Conservation (phyloP, 2,888 invertebrate species). For the Lepas anatifera region DNA sequence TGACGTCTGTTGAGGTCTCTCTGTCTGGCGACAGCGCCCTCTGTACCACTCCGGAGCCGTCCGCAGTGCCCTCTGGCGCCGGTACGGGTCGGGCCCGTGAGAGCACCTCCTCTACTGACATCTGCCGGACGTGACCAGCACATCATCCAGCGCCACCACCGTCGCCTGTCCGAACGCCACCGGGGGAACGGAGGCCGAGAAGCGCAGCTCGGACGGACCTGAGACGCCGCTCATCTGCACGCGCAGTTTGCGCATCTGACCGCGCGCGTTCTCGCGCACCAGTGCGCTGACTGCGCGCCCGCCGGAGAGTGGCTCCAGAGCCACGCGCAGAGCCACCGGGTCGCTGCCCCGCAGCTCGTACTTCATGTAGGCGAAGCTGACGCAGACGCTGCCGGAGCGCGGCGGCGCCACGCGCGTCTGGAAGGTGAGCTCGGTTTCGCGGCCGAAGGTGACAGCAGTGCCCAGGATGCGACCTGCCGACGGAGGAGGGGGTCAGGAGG, state of each 20-base stretch:
- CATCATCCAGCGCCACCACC: not conserved
- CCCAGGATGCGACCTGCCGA: not conserved
- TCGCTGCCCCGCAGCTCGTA: constrained; percentile 2
- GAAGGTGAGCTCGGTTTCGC: not conserved
- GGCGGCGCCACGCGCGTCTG: not conserved
- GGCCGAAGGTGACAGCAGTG: not conserved
- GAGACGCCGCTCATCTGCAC: not conserved
- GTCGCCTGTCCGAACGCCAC: constrained; percentile 1
- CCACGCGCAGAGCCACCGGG: not conserved
- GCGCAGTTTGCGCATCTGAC: not conserved
- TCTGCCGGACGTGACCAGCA: not conserved
- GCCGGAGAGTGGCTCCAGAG: not conserved
- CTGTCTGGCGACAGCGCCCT: no score
- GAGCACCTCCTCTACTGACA: not conserved
- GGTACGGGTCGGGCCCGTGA: no score
- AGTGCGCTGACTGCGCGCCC: not conserved
- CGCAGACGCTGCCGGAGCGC: not conserved
- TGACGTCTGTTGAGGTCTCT: no score
- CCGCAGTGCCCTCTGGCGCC: no score
- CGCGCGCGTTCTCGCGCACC: not conserved
- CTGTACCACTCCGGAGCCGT: no score
- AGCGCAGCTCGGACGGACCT: not conserved
- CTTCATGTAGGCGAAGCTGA: constrained; percentile 3
- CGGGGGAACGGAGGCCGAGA: not conserved
- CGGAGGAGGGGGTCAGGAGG: not conserved